These are phyloP conservation scores for Emys orbicularis DNA, from an alignment of 2,797 vertebrate species.

Conservation along the genomic window DNA sequence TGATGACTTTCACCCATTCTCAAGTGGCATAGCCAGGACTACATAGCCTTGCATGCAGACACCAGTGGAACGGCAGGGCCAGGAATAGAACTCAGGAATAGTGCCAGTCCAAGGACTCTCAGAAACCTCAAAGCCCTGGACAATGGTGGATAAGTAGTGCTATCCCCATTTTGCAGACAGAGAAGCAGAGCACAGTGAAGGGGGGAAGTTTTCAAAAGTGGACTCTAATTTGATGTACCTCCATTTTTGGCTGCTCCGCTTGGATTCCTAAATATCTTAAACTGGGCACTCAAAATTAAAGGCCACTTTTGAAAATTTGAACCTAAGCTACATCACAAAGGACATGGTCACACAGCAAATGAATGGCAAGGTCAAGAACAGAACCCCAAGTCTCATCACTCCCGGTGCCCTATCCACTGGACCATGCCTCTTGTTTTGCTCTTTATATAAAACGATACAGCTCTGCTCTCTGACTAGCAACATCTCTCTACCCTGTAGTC, in stretches of 20 bases:
- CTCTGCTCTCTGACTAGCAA: background rate
- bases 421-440: background rate
- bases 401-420: background rate
- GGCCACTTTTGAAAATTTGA: background rate
- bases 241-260: background rate
- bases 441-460: background rate
- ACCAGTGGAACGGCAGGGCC: fast-evolving
- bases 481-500: background rate
- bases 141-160: background rate
- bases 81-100: background rate
- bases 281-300: background rate
- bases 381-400: background rate
- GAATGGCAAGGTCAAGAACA: background rate
- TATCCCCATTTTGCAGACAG: background rate
- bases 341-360: fast-evolving
- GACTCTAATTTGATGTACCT: background rate
- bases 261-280: background rate
- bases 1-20: background rate
- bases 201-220: background rate
- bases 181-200: background rate
- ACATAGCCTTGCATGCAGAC: fast-evolving
- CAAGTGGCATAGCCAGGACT: background rate
- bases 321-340: background rate
- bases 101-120: background rate
- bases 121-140: background rate